These are phyloP conservation scores for Platycheirus albimanus DNA, from an alignment of 2,888 invertebrate species.

Conservation along the genomic window DNA sequence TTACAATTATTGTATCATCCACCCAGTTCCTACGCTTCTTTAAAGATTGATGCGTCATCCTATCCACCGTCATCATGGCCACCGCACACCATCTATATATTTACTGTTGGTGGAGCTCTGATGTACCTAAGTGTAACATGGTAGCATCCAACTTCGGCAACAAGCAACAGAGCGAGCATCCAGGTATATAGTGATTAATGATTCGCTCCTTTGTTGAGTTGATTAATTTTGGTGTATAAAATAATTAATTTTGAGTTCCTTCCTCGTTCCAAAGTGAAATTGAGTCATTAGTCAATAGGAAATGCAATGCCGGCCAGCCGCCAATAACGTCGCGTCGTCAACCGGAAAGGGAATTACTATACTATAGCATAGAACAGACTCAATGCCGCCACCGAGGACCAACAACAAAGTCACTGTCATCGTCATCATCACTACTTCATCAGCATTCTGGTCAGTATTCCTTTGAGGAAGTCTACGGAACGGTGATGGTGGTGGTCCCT, in stretches of 20 bases:
- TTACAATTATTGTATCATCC: conserved; percentile 35
- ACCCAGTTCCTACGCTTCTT: neutral
- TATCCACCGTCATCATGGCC: conserved; percentile 4
- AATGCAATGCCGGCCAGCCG: conserved; percentile 66
- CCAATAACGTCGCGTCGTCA: conserved; percentile 36
- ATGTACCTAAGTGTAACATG: neutral
- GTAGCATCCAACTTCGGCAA: conserved; percentile 11
- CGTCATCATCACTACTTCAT: conserved; percentile 36
- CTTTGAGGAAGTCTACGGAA: conserved; percentile 37
- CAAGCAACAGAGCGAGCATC: conserved; percentile 30
- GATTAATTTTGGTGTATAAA: conserved; percentile 74
- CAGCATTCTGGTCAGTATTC: conserved; percentile 61
- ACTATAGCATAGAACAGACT: conserved; percentile 4
- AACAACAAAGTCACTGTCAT: neutral
- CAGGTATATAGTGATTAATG: conserved; percentile 71
- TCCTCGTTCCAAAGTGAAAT: conserved; percentile 65
- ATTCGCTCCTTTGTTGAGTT: conserved; percentile 62
- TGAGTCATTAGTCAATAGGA: conserved; percentile 74
- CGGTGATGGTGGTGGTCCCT: too few relatives aligned
- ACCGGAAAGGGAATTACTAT: conserved; percentile 21
- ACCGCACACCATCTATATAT: neutral
- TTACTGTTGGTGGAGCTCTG: too few relatives aligned
- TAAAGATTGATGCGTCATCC: conserved; percentile 39
- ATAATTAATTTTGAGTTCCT: conserved; percentile 74
- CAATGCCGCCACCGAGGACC: neutral